Evolutionary conservation across 1,140 invertebrate species (phyloP), one percentile per base, ranked within the genome.

Genomic region (Hypsibius dujardini): DNA sequence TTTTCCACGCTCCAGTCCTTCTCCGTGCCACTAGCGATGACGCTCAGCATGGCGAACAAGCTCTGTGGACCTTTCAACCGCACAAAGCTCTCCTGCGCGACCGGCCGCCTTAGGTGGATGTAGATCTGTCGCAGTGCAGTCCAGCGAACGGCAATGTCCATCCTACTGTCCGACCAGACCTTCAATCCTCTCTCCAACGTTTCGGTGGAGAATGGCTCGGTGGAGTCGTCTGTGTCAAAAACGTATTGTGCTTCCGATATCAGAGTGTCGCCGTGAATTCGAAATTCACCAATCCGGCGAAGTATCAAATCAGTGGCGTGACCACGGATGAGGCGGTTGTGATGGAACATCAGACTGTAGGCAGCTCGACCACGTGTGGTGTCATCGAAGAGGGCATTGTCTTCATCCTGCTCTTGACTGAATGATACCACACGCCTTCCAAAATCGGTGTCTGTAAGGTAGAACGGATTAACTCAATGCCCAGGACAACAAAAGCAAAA

Each of bases 361-460:
- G 62, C 62, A 3, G 62, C 62, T 3, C 62, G 7, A 42, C 3
- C 3, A 42, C 62, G 62, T 3, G 62, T 14, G 42, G 42, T 42
- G 7, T 3, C 7, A 42, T 67, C 62, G 42, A 67, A 67, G 7
- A 67, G 42, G 7, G 62, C 62, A 3, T 67, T 42, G 7, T 67
- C 62, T 14, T 67, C 62, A 3, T 7, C 7, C 42, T 67, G 62
- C 12, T 7, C 7, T 67, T 67, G 62, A 42, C 7, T 42, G 12
- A 12, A 67, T 12, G 7, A 14, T 42, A 67, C 3, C 3, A 67
- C 42, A 3, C 62, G 7, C 42, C 62, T 7, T 42, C 62, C 62
- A 67, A 67, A 67, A 67, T 67, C 62, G 12, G 62, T 14, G 3
- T 67, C 62, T 67, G 42, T 3, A 67, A 67, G 50, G n/a, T n/a